A percentile compares a stretch with the other conserved stretches of the same genome.
phyloP scores from a whole-genome alignment of 2,797 vertebrate species.

The Hipposideros larvatus region DNA sequence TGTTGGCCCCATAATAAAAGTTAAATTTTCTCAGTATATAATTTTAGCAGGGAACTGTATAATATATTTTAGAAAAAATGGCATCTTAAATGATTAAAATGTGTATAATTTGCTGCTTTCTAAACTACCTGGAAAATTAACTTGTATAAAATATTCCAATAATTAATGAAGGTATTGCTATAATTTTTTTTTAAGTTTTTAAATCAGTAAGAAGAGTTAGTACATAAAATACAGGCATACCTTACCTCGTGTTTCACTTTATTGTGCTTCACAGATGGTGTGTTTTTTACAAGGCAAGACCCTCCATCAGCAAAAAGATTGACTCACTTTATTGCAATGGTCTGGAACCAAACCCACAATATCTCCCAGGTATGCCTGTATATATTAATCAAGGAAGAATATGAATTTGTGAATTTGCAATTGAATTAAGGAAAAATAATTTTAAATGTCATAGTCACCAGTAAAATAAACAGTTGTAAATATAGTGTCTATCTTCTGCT shows the following conservation, averaged over 20 bases:
- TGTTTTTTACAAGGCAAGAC: background rate
- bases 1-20: background rate
- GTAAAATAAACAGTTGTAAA: conserved; percentile 32
- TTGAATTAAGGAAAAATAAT: background rate
- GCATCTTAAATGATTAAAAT: background rate
- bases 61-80: background rate
- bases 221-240: background rate
- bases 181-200: background rate
- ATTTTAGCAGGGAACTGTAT: background rate
- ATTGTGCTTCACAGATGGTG: background rate
- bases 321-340: background rate
- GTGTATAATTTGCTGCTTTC: background rate
- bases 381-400: background rate
- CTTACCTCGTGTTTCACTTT: background rate
- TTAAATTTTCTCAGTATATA: background rate
- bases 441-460: background rate
- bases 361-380: background rate
- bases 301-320: background rate
- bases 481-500: background rate
- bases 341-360: background rate
- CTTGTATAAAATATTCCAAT: background rate
- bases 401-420: background rate
- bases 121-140: background rate
- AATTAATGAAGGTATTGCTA: background rate
- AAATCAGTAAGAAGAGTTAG: background rate